Conservation (phyloP, 2,888 invertebrate genomes). For the Megastigmus dorsalis region DNA sequence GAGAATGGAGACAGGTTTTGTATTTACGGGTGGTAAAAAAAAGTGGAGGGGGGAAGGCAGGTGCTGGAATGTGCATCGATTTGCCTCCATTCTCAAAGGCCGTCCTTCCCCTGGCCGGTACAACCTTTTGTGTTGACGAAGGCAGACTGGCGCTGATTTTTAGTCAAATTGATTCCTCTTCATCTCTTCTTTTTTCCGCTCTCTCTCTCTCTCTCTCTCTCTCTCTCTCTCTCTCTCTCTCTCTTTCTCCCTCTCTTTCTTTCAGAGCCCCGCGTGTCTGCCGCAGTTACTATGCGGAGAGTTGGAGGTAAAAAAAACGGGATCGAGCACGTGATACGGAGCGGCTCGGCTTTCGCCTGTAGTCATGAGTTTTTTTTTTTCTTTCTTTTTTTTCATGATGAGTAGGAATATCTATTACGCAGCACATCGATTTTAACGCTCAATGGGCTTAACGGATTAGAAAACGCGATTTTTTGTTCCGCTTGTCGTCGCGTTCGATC, state of each 20-base stretch:
- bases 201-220: not conserved
- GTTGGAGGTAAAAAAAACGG: not conserved
- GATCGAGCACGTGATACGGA: too few relatives aligned
- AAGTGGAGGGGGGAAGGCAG: slow-evolving; percentile 8
- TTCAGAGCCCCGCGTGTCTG: too few relatives aligned
- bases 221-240: not conserved
- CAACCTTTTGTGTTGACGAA: not conserved
- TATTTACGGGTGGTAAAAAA: not conserved
- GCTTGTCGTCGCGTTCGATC: not conserved
- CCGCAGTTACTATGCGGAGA: too few relatives aligned
- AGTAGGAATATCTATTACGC: not conserved
- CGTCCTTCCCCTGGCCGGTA: not conserved
- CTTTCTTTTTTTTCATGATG: not conserved
- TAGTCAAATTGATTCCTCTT: slow-evolving; percentile 27
- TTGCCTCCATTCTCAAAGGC: slow-evolving; percentile 19
- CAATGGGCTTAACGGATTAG: not conserved
- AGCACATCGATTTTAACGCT: not conserved
- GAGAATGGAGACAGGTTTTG: slow-evolving; percentile 40
- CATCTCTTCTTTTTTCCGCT: not conserved
- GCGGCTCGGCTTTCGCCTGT: not conserved
- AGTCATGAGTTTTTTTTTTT: too few relatives aligned
- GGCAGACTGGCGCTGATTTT: slow-evolving; percentile 10
- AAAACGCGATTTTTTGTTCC: too few relatives aligned
- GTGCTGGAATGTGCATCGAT: slow-evolving; percentile 47
- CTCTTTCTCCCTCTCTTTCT: not conserved